Percentiles rank a stretch among this genome's conserved stretches.
These are phyloP conservation scores for Synanthedon formicaeformis DNA, from an alignment of 2,888 invertebrate genomes.

Conservation along the genomic window DNA sequence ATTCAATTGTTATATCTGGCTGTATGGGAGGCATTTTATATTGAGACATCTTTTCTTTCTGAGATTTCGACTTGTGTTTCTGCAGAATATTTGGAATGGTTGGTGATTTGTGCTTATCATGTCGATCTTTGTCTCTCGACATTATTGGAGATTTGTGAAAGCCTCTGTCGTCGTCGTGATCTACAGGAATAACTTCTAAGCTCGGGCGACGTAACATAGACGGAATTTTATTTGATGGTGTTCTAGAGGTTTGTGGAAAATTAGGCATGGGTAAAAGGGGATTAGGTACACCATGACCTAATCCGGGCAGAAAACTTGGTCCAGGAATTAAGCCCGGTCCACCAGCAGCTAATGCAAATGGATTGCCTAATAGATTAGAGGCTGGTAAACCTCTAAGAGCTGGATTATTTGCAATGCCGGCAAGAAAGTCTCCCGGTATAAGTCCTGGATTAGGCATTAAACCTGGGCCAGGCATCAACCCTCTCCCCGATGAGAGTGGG, in stretches of 20 bases:
- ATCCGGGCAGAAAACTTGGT: conserved; percentile 48
- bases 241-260: conserved; percentile 72
- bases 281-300: conserved; percentile 54
- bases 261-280: conserved; percentile 63
- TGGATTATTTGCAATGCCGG: conserved; percentile 56
- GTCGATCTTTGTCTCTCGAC: conserved; percentile 49
- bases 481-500: conserved; percentile 58
- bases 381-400: conserved; percentile 50
- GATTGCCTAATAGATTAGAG: conserved; percentile 58
- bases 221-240: conserved; percentile 69
- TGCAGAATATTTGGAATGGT: conserved; percentile 63
- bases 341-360: conserved; percentile 63
- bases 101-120: conserved; percentile 62
- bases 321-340: conserved; percentile 75
- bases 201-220: conserved; percentile 71
- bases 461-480: conserved; percentile 68
- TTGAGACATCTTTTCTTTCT: conserved; percentile 56
- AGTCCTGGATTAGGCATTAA: conserved; percentile 58
- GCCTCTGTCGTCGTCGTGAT: conserved; percentile 59
- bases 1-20: conserved; percentile 73
- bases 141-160: conserved; percentile 40
- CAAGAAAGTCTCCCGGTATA: conserved; percentile 59
- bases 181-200: conserved; percentile 65
- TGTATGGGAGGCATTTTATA: conserved; percentile 64
- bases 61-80: conserved; percentile 52